These are phyloP conservation scores for Hypomecis atomaria DNA, from an alignment of 2,888 invertebrate genomes.

Conservation along the genomic window DNA sequence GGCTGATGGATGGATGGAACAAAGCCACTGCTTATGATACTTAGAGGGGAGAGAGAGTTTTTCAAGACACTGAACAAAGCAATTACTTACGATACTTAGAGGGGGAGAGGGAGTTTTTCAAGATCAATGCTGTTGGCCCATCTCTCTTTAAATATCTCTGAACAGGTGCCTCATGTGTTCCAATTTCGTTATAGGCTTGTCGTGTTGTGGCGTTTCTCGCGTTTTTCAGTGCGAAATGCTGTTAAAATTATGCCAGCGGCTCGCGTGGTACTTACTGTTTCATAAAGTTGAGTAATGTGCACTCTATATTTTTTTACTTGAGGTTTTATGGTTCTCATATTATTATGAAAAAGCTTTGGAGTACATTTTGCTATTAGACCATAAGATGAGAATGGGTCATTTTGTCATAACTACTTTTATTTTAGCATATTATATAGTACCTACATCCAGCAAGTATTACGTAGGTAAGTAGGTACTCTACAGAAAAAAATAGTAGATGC, in stretches of 20 bases:
- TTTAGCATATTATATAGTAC: too few relatives aligned
- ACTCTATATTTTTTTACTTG: constrained; percentile 7
- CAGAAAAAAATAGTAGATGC: too few relatives aligned
- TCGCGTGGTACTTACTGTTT: constrained; percentile 22
- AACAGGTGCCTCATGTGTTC: constrained; percentile 9
- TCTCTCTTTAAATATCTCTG: too few relatives aligned
- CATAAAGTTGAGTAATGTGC: constrained; percentile 24
- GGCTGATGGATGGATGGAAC: too few relatives aligned
- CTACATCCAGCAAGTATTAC: too few relatives aligned
- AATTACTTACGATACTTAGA: too few relatives aligned
- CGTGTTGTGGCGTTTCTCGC: constrained; percentile 25
- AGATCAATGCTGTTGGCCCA: too few relatives aligned
- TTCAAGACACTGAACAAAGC: too few relatives aligned
- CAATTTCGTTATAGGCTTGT: constrained; percentile 27
- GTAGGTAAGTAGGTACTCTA: too few relatives aligned
- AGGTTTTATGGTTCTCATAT: constrained; percentile 6
- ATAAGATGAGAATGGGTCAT: neutral
- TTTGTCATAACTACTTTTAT: neutral
- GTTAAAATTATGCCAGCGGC: constrained; percentile 22
- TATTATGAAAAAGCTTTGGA: neutral
- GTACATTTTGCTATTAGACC: constrained; percentile 3
- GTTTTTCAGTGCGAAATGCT: constrained; percentile 27
- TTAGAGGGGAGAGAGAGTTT: too few relatives aligned
- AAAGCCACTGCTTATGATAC: too few relatives aligned
- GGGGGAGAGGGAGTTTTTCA: too few relatives aligned